Evolutionary conservation across 2,888 invertebrate genomes (phyloP), one percentile per base, ranked within the genome.

Genomic region (Bugulina stolonifera): DNA sequence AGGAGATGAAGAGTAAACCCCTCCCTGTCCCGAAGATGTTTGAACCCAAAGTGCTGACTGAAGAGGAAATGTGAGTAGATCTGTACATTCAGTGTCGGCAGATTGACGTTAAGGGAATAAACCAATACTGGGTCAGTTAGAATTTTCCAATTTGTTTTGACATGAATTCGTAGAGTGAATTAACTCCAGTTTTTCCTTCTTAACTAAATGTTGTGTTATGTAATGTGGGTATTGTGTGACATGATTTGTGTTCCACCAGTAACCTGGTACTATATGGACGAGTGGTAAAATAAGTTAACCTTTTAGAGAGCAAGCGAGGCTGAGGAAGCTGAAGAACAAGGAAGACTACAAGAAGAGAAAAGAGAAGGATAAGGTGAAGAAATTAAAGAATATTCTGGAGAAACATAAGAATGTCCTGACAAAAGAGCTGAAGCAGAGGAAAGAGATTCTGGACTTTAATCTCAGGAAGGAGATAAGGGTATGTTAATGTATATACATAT

Each of bases 361-460:
- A 76, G 86, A 86, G 78, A 86, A 87, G 75, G 86, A 87, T 72
- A 83, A 86, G 25, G 86, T 87, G 74, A 86, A 87, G 54, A 87
- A 87, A 77, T 88, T 91, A 75, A 90, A 91, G 81, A 89, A 91
- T 81, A 87, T 91, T 54, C 87, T 94, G 29, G 90, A 91, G 83
- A 90, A 92, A 78, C 94, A 95, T 79, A 95, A 94, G 81, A 95
- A 95, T 83, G 87, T 91, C 78, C 88, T 97, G 69, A 94, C 94
- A 84, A 94, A 93, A 81, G 94, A 94, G 80, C 96, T 96, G 76
- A 88, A 94, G 75, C 91, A 93, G 80, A 95, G 95, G 82, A 87
- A 96, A 76, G 92, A 92, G 0, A 86, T 93, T 23, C 88, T 96
- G 73, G 83, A 83, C 75, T 80, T 80, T 73, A 79, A 79, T 72